Conservation (phyloP, 2,113 vertebrate species). For the Eptesicus fuscus region DNA sequence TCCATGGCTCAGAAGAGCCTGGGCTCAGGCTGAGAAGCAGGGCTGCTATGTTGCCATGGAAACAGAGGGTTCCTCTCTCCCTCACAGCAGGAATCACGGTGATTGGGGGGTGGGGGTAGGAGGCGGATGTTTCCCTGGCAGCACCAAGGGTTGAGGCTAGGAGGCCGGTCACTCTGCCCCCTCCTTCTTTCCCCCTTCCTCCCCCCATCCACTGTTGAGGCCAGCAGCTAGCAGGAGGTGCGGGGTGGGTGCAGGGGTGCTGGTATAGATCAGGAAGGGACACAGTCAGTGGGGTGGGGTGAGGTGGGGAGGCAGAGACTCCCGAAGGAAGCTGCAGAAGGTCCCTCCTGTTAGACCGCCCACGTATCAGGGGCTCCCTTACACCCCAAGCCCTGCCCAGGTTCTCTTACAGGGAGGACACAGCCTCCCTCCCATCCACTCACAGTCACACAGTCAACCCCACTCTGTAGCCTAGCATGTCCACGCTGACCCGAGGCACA, state of each 20-base stretch:
- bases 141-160: conserved; percentile 61
- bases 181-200: not conserved
- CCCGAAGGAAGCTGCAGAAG: not conserved
- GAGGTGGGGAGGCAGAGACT: not conserved
- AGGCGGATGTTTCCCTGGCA: conserved; percentile 69
- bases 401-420: not conserved
- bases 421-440: not conserved
- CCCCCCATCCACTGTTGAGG: not conserved
- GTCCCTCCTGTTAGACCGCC: not conserved
- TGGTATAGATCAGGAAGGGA: not conserved
- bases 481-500: not conserved
- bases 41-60: conserved; percentile 77
- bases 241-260: not conserved
- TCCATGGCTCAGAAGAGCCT: conserved; percentile 69
- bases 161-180: conserved; percentile 50
- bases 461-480: not conserved
- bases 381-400: not conserved
- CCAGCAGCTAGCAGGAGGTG: not conserved
- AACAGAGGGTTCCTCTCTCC: conserved; percentile 75
- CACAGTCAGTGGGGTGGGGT: no score
- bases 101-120: conserved; percentile 66
- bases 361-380: not conserved
- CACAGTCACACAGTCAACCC: not conserved
- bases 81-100: conserved; percentile 75
- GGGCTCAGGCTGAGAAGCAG: conserved; percentile 78